These are phyloP conservation scores for Leptodactylus fuscus DNA, from an alignment of 2,113 vertebrate species.

Conservation along the genomic window DNA sequence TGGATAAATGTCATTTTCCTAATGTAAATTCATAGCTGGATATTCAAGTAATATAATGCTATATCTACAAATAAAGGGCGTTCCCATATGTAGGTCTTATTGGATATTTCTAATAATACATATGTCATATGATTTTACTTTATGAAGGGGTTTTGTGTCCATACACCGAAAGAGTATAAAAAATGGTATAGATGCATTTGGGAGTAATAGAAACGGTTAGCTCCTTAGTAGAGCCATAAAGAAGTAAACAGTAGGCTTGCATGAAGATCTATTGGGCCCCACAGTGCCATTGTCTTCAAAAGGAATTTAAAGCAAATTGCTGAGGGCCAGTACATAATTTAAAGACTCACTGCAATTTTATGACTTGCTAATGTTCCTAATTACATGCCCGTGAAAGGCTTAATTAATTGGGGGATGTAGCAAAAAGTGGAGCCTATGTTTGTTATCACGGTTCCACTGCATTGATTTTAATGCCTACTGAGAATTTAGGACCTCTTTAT, in stretches of 20 bases:
- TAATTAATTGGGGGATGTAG: slow-evolving; percentile 98
- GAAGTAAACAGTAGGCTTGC: slow-evolving; percentile 85
- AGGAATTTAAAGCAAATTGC: slow-evolving; percentile 99
- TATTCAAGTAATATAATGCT: no score
- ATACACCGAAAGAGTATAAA: slow-evolving; percentile 67
- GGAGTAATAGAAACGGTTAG: slow-evolving; percentile 74
- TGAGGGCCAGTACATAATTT: slow-evolving; percentile 98
- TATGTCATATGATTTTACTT: slow-evolving; percentile 60
- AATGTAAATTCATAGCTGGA: no score
- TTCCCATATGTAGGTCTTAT: background rate
- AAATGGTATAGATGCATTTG: slow-evolving; percentile 71
- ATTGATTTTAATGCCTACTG: slow-evolving; percentile 99
- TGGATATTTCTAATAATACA: background rate
- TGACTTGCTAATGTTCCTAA: slow-evolving; percentile 99
- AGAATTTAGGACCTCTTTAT: slow-evolving; percentile 99
- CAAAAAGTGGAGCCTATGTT: slow-evolving; percentile 91
- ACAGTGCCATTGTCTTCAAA: slow-evolving; percentile 94
- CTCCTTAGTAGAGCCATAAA: slow-evolving; percentile 74
- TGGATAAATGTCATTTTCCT: no score
- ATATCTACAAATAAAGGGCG: no score
- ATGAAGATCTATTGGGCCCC: slow-evolving; percentile 92
- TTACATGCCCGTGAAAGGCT: slow-evolving; percentile 99
- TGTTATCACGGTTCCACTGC: slow-evolving; percentile 99
- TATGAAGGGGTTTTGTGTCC: slow-evolving; percentile 55
- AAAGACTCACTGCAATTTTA: slow-evolving; percentile 99